Evolutionary conservation across 1,140 invertebrate species (phyloP).

Genomic region (Adoxophyes honmai): DNA sequence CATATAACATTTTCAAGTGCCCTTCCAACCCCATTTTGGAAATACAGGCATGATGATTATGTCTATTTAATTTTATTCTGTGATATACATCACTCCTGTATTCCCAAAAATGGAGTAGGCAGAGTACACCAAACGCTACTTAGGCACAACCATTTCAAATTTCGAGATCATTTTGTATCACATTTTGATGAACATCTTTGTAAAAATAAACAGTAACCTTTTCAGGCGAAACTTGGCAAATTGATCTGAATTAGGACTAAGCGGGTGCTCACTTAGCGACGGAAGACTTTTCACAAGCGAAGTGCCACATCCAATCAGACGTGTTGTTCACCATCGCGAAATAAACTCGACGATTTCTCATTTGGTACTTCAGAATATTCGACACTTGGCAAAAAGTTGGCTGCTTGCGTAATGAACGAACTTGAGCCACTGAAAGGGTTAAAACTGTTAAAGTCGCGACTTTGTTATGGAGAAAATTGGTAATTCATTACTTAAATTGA

Average conservation of each 20-base stretch:
- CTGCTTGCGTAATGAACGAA: constrained; percentile 48
- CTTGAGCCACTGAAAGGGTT: constrained; percentile 51
- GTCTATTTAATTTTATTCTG: too few species aligned
- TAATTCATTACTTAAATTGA: constrained; percentile 52
- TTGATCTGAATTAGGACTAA: not conserved
- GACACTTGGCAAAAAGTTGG: constrained; percentile 40
- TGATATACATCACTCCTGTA: too few species aligned
- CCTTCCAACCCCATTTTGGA: too few species aligned
- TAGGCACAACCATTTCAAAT: too few species aligned
- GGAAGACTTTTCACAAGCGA: not conserved
- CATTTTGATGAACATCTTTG: too few species aligned
- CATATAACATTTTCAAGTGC: too few species aligned
- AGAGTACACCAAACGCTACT: too few species aligned
- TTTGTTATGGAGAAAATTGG: constrained; percentile 52
- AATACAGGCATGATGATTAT: too few species aligned
- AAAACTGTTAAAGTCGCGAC: constrained; percentile 43
- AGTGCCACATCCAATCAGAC: not conserved
- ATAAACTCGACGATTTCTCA: constrained; percentile 38
- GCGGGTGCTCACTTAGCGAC: not conserved
- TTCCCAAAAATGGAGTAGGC: too few species aligned
- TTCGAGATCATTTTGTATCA: too few species aligned
- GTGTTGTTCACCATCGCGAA: not conserved
- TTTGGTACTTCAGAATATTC: constrained; percentile 41
- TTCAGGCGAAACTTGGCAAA: not conserved
- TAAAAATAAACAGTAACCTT: too few species aligned